Evolutionary conservation across 2,888 invertebrate species (phyloP), one percentile per base, ranked within the genome.

Genomic region (Euplagia quadripunctaria): DNA sequence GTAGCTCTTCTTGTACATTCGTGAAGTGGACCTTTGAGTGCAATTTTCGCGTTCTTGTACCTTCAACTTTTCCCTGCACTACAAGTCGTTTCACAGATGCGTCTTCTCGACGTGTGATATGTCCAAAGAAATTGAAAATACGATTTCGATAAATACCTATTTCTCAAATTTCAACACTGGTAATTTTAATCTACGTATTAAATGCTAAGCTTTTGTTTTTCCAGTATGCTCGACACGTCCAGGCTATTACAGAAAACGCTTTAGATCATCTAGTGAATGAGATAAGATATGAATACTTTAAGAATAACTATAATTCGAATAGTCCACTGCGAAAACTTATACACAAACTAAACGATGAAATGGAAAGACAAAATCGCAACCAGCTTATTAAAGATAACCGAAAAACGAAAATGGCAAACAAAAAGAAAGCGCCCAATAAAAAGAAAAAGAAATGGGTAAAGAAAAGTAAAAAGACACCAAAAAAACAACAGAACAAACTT

Each of bases 211-310:
- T 17, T 55, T 66, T 6, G 51, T 70, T 69, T 70, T 88, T 87
- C 31, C 86, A 92, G 91, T 85, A 74, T 64, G 89, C 77, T 0
- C 87, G 91, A 42, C 91, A 91, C 67, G 70, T 89, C 0, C 79
- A 90, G 77, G 70, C 81, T 4, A 85, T 85, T 0, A 91, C 91
- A 11, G 91, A 91, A 71, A 89, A 77, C 31, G 81, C 85, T 0
- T 67, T 90, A 4, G 85, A 89, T 4, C 90, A 88, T 58, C 65
- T 91, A 0, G 49, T 90, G 0, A 79, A 81, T 31, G 87, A 90
- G 81, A 80, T 91, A 3, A 87, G 83, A 43, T 77, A 78, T 8
- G 84, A 84, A 66, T 85, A 83, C 64, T 67, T 68, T 58, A 76
- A 9, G 14, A 69, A 75, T 9, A 75, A 67, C 12, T 80, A 82